A percentile compares a stretch with the other conserved stretches of the same genome.
Conservation (phyloP, 2,888 invertebrate species). For the Drosophila yooni region DNA sequence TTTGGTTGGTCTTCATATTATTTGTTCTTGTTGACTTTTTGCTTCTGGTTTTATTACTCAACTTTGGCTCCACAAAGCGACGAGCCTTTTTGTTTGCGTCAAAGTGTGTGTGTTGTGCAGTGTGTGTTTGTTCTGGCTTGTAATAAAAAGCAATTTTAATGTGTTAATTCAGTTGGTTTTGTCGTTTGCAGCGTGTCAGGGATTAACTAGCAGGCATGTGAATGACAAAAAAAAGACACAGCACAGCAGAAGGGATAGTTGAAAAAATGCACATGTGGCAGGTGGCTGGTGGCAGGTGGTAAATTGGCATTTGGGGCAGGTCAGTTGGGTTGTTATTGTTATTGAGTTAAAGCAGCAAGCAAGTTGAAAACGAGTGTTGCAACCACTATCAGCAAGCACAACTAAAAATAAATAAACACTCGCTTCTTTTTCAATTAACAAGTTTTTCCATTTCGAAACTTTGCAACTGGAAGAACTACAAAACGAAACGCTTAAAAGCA, state of each 20-base stretch:
- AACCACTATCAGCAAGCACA: constrained; percentile 28
- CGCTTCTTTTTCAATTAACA: constrained; percentile 71
- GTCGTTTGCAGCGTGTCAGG: constrained; percentile 58
- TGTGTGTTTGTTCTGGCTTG: constrained; percentile 44
- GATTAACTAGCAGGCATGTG: constrained; percentile 44
- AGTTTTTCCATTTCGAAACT: constrained; percentile 56
- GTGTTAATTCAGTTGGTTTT: constrained; percentile 74
- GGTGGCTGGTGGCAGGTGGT: not conserved
- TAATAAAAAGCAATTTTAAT: constrained; percentile 77
- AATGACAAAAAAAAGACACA: not conserved
- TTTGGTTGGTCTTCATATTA: constrained; percentile 18
- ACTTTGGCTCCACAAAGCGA: constrained; percentile 35
- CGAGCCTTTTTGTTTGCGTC: constrained; percentile 42
- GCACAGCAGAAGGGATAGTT: not conserved
- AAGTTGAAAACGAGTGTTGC: constrained; percentile 49
- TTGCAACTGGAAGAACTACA: constrained; percentile 17
- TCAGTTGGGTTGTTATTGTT: constrained; percentile 25
- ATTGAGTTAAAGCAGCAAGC: constrained; percentile 47
- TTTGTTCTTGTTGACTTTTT: constrained; percentile 33
- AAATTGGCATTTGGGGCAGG: constrained; percentile 13
- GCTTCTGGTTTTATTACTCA: constrained; percentile 60
- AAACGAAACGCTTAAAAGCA: constrained; percentile 48
- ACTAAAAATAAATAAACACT: constrained; percentile 44
- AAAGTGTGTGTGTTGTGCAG: not conserved
- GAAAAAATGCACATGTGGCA: not conserved